Evolutionary conservation across 2,113 vertebrate species (phyloP), one percentile per base, ranked within the genome.

Genomic region (Tragulus kanchil): DNA sequence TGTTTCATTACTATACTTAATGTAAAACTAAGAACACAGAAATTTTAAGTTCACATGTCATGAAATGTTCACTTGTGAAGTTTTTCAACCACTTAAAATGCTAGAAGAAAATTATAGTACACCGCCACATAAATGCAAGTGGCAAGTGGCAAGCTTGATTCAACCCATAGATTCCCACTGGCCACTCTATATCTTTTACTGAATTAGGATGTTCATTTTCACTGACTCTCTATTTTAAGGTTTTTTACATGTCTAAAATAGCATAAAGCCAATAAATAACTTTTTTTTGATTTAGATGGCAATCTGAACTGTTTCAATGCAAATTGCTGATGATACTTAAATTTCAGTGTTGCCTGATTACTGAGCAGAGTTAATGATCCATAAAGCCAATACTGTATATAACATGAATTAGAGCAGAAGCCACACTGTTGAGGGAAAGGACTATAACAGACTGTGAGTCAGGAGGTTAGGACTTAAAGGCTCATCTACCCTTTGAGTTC

Each of bases 301-400:
- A 95, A 65, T 94, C 28, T 19, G 5, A 25, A 87, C 17, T 65
- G 25, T 90, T 92, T 62, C 75, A 92, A 61, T 14, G 17, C 58
- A 90, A 92, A 93, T 58, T 95, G 23, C 59, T 93, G 67, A 84
- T 54, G 62, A 79, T 12, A 65, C 50, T 93, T 84, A 54, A 78
- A 93, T 89, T 89, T 83, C 64, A 78, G n/a, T 69, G 58, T 31
- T 84, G 3, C 21, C 85, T 69, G 58, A 95, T 42, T 78, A 48
- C 36, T 82, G 89, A 94, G 31, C 3, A 78, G 42, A 73, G 48
- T 58, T 78, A 77, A 71, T 36, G 42, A 94, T n/a, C 14, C 81
- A 4, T 89, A 95, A 96, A 73, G 31, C 25, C 71, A 85, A 73
- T 69, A 23, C 9, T 61, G 21, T 15, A 56, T 17, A 64, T 69